A percentile compares a stretch with the other conserved stretches of the same genome.
phyloP scores from a whole-genome alignment of 2,113 vertebrate genomes.

The Hystrix cristata region DNA sequence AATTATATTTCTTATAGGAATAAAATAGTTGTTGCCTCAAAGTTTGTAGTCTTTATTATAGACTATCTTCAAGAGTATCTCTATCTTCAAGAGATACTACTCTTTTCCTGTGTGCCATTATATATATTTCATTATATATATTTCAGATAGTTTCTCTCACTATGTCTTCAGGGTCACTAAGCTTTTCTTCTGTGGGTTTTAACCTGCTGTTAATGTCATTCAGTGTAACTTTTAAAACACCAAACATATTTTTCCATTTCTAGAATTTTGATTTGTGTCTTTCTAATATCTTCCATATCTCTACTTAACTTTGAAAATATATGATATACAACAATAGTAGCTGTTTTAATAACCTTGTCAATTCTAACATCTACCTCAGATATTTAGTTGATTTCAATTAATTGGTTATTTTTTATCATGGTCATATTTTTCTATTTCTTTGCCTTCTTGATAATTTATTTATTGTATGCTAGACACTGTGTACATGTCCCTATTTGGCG shows the following conservation, averaged over 20 bases:
- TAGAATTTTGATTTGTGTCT: not conserved
- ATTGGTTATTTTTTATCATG: not conserved
- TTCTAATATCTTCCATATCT: slow-evolving; percentile 23
- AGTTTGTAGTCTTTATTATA: not conserved
- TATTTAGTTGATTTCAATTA: not conserved
- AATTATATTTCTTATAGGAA: not conserved
- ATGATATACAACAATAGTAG: not conserved
- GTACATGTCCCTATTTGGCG: not conserved
- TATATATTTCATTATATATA: not conserved
- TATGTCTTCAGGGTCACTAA: not conserved
- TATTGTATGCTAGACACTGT: not conserved
- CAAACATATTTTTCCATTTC: slow-evolving; percentile 18
- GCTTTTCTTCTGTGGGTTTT: not conserved
- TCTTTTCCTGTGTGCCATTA: not conserved
- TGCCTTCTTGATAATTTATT: not conserved
- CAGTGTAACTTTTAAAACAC: not conserved
- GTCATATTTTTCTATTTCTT: not conserved
- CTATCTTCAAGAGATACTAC: not conserved
- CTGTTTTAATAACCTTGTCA: slow-evolving; percentile 18
- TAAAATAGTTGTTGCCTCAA: not conserved
- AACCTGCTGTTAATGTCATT: not conserved
- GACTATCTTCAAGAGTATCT: not conserved
- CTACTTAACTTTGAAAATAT: slow-evolving; percentile 44
- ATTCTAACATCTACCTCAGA: slow-evolving; percentile 4
- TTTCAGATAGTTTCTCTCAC: slow-evolving; percentile 14